These are phyloP conservation scores for Malthinus flaveolus DNA, from an alignment of 2,888 invertebrate genomes.

Conservation along the genomic window DNA sequence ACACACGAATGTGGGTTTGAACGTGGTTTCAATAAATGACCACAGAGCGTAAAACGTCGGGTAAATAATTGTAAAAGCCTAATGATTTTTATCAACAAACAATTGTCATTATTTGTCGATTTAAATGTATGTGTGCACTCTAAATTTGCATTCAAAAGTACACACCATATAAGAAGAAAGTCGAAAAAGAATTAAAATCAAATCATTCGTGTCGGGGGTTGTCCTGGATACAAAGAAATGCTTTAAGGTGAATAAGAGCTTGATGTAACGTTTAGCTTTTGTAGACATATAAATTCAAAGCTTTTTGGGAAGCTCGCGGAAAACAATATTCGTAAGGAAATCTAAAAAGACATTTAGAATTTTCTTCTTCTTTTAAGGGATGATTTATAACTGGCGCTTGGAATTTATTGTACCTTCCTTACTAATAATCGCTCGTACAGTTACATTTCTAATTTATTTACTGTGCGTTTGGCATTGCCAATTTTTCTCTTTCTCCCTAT, in stretches of 20 bases:
- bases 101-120: too few relatives aligned
- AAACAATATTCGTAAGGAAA: not conserved
- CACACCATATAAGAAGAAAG: too few relatives aligned
- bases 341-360: not conserved
- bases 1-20: constrained; percentile 3
- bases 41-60: not conserved
- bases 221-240: not conserved
- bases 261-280: constrained; percentile 3
- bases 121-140: too few relatives aligned
- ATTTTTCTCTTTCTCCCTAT: too few relatives aligned
- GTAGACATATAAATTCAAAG: constrained; percentile 4
- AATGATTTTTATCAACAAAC: too few relatives aligned
- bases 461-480: too few relatives aligned
- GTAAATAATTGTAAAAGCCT: too few relatives aligned
- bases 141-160: too few relatives aligned
- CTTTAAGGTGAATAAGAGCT: not conserved
- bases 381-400: not conserved
- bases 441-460: too few relatives aligned
- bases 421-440: not conserved
- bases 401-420: not conserved
- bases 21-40: constrained; percentile 8
- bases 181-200: too few relatives aligned
- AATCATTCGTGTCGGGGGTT: too few relatives aligned
- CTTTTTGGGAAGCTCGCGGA: not conserved
- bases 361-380: not conserved